Conservation (phyloP, 2,113 vertebrate species). For the Nibea albiflora region DNA sequence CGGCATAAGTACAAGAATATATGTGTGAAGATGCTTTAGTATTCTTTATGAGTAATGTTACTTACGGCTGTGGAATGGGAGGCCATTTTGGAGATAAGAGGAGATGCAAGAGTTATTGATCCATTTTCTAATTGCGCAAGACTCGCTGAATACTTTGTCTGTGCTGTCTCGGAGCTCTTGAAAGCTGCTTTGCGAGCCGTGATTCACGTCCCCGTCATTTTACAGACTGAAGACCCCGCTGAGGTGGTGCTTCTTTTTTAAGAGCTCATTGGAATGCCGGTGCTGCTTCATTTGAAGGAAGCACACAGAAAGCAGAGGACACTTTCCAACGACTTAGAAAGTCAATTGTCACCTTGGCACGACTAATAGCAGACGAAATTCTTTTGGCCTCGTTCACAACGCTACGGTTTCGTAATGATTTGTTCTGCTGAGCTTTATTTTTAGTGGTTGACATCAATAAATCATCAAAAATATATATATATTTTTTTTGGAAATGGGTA, state of each 20-base stretch:
- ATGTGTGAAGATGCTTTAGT: neutral
- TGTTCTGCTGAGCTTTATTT: constrained; percentile 23
- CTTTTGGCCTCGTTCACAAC: constrained; percentile 4
- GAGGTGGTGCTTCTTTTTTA: constrained; percentile 8
- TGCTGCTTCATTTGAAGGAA: constrained; percentile 16
- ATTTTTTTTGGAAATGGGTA: constrained; percentile 11
- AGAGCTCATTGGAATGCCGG: neutral
- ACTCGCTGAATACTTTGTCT: constrained; percentile 36
- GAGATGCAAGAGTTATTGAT: constrained; percentile 57
- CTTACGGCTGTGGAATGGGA: neutral
- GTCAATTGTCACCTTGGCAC: constrained; percentile 28
- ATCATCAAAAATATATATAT: neutral
- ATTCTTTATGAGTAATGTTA: neutral
- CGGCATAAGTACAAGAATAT: neutral
- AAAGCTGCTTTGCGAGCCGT: constrained; percentile 13
- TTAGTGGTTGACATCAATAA: constrained; percentile 15
- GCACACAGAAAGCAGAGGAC: constrained; percentile 16
- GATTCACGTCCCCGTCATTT: constrained; percentile 43
- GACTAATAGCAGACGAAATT: constrained; percentile 1
- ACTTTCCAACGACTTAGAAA: constrained; percentile 8
- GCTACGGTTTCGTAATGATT: neutral
- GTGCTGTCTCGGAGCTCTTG: constrained; percentile 31
- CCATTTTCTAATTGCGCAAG: constrained; percentile 46
- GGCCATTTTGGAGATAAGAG: constrained; percentile 42
- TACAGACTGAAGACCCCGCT: neutral